phyloP scores from a whole-genome alignment of 2,888 invertebrate species.

The Lithophane leautieri region DNA sequence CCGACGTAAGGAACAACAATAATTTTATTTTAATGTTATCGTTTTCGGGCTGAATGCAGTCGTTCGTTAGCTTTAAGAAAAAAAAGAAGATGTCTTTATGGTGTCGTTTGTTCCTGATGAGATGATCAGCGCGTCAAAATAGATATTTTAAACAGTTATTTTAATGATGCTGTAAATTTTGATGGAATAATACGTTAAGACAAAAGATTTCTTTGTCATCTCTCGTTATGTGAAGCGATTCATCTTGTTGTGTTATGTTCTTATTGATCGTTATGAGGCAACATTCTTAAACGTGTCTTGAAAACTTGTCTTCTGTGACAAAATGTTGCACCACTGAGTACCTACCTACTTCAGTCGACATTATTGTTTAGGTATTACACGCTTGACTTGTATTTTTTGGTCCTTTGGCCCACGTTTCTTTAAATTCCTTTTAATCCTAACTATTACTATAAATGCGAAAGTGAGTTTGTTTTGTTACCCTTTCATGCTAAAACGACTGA shows the following conservation, averaged over 20 bases:
- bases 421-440: not conserved
- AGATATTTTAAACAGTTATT: slow-evolving; percentile 60
- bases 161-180: slow-evolving; percentile 56
- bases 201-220: slow-evolving; percentile 49
- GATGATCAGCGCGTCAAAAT: slow-evolving; percentile 66
- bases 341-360: not conserved
- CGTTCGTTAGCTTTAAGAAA: slow-evolving; percentile 75
- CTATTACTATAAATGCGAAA: too few species aligned
- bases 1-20: slow-evolving; percentile 81
- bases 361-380: not conserved
- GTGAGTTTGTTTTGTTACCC: too few species aligned
- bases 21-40: slow-evolving; percentile 85
- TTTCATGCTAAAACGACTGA: too few species aligned
- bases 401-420: not conserved
- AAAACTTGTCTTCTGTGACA: slow-evolving; percentile 18
- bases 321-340: not conserved
- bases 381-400: not conserved
- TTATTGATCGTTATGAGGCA: slow-evolving; percentile 1
- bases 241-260: slow-evolving; percentile 19
- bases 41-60: slow-evolving; percentile 63
- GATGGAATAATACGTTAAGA: slow-evolving; percentile 56
- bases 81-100: slow-evolving; percentile 65
- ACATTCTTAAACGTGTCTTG: slow-evolving; percentile 19
- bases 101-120: slow-evolving; percentile 67
- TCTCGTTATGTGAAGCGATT: slow-evolving; percentile 30